Conservation (phyloP, 2,797 vertebrate genomes). For the Dallia pectoralis region DNA sequence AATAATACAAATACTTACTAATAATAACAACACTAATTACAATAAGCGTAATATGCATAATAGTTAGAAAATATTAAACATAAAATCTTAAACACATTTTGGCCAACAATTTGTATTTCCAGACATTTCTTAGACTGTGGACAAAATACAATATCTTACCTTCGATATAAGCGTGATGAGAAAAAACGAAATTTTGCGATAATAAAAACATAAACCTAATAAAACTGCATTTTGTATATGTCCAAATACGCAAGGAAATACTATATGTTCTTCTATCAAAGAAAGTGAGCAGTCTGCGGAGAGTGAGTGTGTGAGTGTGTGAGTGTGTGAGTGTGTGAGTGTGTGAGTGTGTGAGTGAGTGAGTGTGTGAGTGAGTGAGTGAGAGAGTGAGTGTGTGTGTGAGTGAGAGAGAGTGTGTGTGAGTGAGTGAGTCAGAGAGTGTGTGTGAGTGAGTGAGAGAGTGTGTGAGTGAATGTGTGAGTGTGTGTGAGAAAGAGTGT, state of each 20-base stretch:
- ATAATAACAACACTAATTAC: background rate
- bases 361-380: too few species aligned
- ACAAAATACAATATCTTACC: constrained; percentile 31
- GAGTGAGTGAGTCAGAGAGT: too few species aligned
- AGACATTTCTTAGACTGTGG: background rate
- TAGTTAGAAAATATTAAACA: background rate
- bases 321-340: too few species aligned
- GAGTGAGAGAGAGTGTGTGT: too few species aligned
- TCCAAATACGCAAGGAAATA: constrained; percentile 22
- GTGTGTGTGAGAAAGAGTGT: too few species aligned
- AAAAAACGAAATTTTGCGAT: constrained; percentile 51
- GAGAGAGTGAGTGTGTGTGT: too few species aligned
- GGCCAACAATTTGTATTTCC: background rate
- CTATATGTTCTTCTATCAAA: constrained; percentile 12
- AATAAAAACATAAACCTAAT: constrained; percentile 48
- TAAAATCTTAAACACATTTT: too few species aligned
- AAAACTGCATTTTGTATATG: too few species aligned
- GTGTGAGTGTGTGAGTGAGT: too few species aligned
- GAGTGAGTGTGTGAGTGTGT: too few species aligned
- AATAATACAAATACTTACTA: background rate
- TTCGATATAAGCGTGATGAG: constrained; percentile 45
- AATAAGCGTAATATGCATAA: background rate
- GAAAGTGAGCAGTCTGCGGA: constrained; percentile 42
- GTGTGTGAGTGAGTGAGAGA: too few species aligned
- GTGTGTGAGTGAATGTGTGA: too few species aligned